Percentiles rank a stretch among this genome's conserved stretches.
Evolutionary conservation across 2,113 vertebrate genomes (phyloP).

Genomic region (Natator depressus): DNA sequence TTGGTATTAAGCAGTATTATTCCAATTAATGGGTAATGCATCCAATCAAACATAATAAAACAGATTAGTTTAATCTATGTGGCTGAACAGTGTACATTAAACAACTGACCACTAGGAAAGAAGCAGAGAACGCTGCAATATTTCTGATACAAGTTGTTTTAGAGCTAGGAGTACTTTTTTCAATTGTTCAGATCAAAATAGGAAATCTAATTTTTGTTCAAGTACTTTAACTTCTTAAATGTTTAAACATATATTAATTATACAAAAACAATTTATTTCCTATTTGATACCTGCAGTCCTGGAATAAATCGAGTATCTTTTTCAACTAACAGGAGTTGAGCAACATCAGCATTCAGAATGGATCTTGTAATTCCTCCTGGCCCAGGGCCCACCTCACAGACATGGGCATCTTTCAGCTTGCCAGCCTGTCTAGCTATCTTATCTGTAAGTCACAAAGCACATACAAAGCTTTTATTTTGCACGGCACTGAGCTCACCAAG

Average conservation of each 20-base stretch:
- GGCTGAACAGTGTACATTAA: background rate
- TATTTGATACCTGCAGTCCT: conserved; percentile 87
- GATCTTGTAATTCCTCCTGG: conserved; percentile 95
- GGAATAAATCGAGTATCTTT: conserved; percentile 95
- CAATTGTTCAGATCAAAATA: background rate
- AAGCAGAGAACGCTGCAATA: background rate
- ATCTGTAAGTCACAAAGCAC: conserved; percentile 81
- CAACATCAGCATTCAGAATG: conserved; percentile 86
- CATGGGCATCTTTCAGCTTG: conserved; percentile 81
- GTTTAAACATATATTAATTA: background rate
- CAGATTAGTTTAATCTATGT: background rate
- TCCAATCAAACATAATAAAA: background rate
- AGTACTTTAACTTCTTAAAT: background rate
- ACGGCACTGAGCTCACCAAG: conserved; percentile 3
- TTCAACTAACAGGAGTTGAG: conserved; percentile 93
- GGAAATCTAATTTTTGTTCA: background rate
- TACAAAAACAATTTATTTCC: background rate
- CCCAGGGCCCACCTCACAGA: conserved; percentile 97
- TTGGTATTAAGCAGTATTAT: background rate
- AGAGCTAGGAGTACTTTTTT: background rate
- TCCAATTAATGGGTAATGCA: background rate
- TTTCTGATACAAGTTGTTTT: background rate
- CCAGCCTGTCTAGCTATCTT: conserved; percentile 95
- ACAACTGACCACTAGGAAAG: background rate
- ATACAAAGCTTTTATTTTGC: conserved; percentile 33